Evolutionary conservation across 2,888 invertebrate genomes (phyloP).

Genomic region (Caenorhabditis afra): DNA sequence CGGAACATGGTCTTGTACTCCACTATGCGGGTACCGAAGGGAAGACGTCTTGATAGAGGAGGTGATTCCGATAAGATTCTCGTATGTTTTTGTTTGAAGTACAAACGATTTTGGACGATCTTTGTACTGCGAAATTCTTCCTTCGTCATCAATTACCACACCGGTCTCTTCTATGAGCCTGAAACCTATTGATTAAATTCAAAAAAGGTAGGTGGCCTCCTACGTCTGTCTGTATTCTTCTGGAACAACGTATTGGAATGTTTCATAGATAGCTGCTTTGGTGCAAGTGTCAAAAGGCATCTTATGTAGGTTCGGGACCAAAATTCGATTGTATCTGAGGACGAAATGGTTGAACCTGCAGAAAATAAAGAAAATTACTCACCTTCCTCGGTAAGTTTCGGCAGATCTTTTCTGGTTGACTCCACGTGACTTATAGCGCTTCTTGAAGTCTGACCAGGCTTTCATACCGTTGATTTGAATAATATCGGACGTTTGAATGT

Average conservation of each 20-base stretch:
- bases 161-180: background rate
- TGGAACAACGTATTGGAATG: background rate
- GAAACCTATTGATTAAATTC: background rate
- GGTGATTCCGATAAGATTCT: background rate
- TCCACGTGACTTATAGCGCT: background rate
- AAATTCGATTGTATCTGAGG: background rate
- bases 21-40: background rate
- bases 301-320: background rate
- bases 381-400: background rate
- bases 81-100: background rate
- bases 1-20: background rate
- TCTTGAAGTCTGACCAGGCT: constrained; percentile 9
- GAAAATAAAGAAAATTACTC: too few species aligned
- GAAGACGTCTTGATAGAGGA: background rate
- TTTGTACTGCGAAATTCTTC: background rate
- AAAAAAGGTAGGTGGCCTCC: background rate
- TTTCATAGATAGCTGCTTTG: constrained; percentile 1
- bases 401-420: background rate
- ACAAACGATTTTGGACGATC: background rate
- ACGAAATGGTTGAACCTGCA: background rate
- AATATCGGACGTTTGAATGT: background rate
- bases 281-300: constrained; percentile 2
- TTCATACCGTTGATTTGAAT: background rate
- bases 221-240: background rate
- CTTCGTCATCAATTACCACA: background rate